These are phyloP conservation scores for Falco rusticolus DNA, from an alignment of 2,797 vertebrate species.

Conservation along the genomic window DNA sequence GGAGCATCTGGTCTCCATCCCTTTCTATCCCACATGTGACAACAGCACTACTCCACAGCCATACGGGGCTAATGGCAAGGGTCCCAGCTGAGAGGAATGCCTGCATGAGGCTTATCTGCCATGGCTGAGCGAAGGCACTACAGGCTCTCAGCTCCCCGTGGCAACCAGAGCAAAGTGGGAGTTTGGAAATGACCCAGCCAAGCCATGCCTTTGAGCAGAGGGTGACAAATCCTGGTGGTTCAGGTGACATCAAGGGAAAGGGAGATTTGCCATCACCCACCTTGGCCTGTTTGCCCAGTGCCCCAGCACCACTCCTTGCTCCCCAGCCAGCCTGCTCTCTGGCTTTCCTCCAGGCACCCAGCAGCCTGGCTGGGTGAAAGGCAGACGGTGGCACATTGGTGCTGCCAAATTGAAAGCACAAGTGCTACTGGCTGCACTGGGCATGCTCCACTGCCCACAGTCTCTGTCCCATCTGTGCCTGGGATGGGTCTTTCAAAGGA, in stretches of 20 bases:
- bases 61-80: accelerated
- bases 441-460: background rate
- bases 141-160: accelerated
- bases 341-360: background rate
- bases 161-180: background rate
- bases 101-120: background rate
- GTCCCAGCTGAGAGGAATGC: background rate
- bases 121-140: background rate
- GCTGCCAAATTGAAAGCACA: background rate
- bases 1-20: background rate
- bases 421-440: accelerated
- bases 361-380: background rate
- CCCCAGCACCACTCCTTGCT: background rate
- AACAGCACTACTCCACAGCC: background rate
- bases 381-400: background rate
- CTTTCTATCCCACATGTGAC: accelerated
- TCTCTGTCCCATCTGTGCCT: background rate
- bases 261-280: background rate
- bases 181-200: background rate
- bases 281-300: background rate
- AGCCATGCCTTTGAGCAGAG: background rate
- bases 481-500: background rate
- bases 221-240: background rate
- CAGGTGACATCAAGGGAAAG: background rate
- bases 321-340: background rate